A percentile compares a stretch with the other conserved stretches of the same genome.
Conservation (phyloP, 2,113 vertebrate species). For the Dissostichus mawsoni region DNA sequence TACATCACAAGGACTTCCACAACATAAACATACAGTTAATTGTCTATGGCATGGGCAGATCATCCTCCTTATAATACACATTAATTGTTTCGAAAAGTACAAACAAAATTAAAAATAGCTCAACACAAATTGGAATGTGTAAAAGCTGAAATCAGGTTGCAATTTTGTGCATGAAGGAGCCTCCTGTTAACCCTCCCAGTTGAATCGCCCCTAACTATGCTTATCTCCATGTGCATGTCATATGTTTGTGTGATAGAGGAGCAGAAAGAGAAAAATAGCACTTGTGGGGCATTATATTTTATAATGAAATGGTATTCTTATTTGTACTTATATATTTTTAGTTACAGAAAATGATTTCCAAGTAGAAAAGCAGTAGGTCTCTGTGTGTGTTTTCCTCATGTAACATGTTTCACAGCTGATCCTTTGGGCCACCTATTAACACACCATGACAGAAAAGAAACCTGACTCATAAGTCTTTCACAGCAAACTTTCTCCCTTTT, state of each 20-base stretch:
- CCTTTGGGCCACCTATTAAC: not conserved
- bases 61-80: not conserved
- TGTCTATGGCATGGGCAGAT: not conserved
- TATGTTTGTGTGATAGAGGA: not conserved
- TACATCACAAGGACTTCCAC: not conserved
- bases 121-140: not conserved
- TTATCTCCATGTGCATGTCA: too few relatives aligned
- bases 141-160: constrained; percentile 1
- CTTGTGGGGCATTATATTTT: not conserved
- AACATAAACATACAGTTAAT: not conserved
- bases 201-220: not conserved
- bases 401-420: not conserved
- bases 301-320: not conserved
- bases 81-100: not conserved
- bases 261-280: not conserved
- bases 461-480: not conserved
- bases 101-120: not conserved
- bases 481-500: not conserved
- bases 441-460: not conserved
- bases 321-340: not conserved
- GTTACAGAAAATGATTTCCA: not conserved
- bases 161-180: not conserved
- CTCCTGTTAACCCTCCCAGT: not conserved
- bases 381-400: not conserved
- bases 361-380: not conserved